These are phyloP conservation scores for Lucifuga dentata DNA, from an alignment of 2,113 vertebrate genomes.

Conservation along the genomic window DNA sequence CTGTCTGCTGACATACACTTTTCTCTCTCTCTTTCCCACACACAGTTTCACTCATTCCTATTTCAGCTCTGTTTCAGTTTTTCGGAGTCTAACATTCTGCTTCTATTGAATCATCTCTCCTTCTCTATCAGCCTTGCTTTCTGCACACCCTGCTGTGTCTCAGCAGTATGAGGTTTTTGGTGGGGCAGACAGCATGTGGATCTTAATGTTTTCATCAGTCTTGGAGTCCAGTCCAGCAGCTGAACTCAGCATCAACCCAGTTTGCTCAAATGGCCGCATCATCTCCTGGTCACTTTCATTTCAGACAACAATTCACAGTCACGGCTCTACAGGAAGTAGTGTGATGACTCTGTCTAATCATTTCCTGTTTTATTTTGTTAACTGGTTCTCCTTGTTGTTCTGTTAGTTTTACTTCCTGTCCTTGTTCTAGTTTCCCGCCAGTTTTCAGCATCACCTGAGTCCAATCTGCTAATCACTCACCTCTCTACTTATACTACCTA, in stretches of 20 bases:
- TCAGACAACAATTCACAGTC: constrained; percentile 16
- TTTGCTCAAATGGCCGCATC: constrained; percentile 25
- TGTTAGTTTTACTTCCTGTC: too few species aligned
- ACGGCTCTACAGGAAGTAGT: constrained; percentile 25
- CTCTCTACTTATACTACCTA: too few species aligned
- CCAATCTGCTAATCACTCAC: too few species aligned
- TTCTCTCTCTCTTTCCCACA: not conserved
- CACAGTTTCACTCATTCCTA: not conserved
- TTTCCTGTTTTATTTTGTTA: too few species aligned
- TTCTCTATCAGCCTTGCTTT: constrained; percentile 11
- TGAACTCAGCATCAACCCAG: constrained; percentile 66
- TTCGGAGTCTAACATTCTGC: constrained; percentile 38
- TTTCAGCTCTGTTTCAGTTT: constrained; percentile 13
- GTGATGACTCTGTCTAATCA: too few species aligned
- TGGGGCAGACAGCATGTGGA: constrained; percentile 59
- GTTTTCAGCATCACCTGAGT: too few species aligned
- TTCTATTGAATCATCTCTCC: constrained; percentile 42
- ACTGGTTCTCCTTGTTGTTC: too few species aligned
- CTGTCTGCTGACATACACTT: constrained; percentile 15
- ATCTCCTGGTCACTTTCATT: constrained; percentile 46
- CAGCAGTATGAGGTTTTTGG: constrained; percentile 74
- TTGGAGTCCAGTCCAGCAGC: constrained; percentile 63
- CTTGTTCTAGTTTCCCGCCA: too few species aligned
- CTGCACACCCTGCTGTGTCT: constrained; percentile 40
- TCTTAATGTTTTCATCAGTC: constrained; percentile 76